Conservation (phyloP, 1,140 invertebrate species). For the Acyrthosiphon pisum region DNA sequence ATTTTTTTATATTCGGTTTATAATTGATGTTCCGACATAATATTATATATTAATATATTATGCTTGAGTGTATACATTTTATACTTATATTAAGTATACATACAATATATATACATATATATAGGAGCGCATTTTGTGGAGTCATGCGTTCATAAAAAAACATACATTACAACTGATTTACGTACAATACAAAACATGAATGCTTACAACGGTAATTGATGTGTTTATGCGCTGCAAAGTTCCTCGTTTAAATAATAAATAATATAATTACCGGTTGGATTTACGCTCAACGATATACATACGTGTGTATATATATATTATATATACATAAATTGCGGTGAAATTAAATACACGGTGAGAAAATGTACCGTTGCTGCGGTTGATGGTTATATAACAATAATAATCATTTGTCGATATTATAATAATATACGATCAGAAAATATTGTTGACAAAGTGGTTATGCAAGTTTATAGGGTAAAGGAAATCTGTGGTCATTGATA, state of each 20-base stretch:
- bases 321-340: background rate
- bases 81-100: background rate
- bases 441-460: background rate
- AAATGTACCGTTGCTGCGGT: background rate
- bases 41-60: constrained; percentile 21
- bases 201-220: constrained; percentile 17
- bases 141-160: constrained; percentile 27
- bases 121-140: background rate
- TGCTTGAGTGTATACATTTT: background rate
- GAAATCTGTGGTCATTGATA: background rate
- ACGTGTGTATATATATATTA: background rate
- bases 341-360: background rate
- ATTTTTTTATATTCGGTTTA: constrained; percentile 7
- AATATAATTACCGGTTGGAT: background rate
- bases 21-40: background rate
- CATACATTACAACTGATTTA: background rate
- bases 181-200: background rate
- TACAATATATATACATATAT: background rate
- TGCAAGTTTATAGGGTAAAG: background rate
- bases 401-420: background rate
- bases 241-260: background rate
- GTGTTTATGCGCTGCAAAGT: background rate
- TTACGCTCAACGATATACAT: background rate
- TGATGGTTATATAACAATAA: background rate
- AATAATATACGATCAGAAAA: background rate